phyloP scores from a whole-genome alignment of 92 coral and sea anemone genomes.

The Porites divaricata region DNA sequence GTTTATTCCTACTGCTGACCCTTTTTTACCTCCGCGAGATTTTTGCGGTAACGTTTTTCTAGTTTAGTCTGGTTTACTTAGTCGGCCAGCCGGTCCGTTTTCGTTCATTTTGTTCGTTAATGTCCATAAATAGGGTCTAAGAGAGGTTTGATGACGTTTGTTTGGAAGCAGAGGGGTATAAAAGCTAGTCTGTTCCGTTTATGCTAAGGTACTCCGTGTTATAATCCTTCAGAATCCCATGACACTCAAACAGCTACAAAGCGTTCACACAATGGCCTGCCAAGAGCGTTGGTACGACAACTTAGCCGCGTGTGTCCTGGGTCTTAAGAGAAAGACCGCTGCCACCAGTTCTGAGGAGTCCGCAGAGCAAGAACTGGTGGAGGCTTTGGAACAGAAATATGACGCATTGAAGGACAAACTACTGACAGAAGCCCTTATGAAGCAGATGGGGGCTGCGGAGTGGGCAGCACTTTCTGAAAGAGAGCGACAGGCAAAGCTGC shows the following conservation, averaged over 20 bases:
- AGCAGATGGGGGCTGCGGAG: conserved; percentile 93
- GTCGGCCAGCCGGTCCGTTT: too few relatives aligned
- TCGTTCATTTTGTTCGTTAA: too few relatives aligned
- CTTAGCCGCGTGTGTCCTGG: conserved; percentile 88
- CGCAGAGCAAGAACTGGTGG: conserved; percentile 92
- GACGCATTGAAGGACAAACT: conserved; percentile 96
- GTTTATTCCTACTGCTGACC: too few relatives aligned
- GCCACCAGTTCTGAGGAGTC: conserved; percentile 66
- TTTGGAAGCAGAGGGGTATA: too few relatives aligned
- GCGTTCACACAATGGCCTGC: conserved; percentile 89
- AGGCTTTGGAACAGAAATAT: conserved; percentile 94
- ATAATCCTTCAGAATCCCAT: conserved; percentile 61
- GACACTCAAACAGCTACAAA: conserved; percentile 87
- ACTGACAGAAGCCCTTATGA: conserved; percentile 89
- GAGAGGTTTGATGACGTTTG: too few relatives aligned
- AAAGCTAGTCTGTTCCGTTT: neutral
- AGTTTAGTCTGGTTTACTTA: too few relatives aligned
- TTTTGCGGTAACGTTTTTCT: too few relatives aligned
- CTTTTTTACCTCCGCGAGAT: too few relatives aligned
- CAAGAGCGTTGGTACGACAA: conserved; percentile 98
- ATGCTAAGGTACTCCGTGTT: neutral
- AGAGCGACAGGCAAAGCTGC: conserved; percentile 85
- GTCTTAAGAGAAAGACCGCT: conserved; percentile 77
- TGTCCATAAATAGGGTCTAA: too few relatives aligned
- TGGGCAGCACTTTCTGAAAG: conserved; percentile 94